Evolutionary conservation across 2,888 invertebrate genomes (phyloP).

Genomic region (Helleia helle): DNA sequence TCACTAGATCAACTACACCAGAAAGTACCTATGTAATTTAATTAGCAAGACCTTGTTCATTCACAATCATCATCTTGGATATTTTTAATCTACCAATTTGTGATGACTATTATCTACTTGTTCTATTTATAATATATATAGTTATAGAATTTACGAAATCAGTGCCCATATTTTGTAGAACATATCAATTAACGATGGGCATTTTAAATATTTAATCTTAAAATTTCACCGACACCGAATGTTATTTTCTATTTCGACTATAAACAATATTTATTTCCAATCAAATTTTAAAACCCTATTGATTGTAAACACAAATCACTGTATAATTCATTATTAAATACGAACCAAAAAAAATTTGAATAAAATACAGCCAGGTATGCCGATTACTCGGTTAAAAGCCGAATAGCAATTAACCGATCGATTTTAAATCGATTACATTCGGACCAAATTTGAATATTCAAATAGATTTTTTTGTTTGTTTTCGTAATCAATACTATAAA

Average conservation of each 20-base stretch:
- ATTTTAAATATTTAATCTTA: no score
- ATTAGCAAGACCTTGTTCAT: no score
- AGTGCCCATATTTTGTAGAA: no score
- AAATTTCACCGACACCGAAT: background rate
- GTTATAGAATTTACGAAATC: no score
- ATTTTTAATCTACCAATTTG: no score
- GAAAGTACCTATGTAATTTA: no score
- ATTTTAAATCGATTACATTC: conserved; percentile 2
- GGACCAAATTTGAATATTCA: conserved; percentile 1
- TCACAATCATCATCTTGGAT: no score
- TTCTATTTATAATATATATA: no score
- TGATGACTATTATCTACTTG: no score
- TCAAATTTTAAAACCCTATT: background rate
- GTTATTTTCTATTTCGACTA: background rate
- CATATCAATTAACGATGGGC: no score
- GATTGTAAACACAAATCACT: background rate
- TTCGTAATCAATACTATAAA: background rate
- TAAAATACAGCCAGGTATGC: background rate
- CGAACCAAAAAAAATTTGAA: background rate
- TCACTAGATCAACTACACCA: no score
- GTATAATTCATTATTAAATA: background rate
- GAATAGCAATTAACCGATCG: conserved; percentile 3
- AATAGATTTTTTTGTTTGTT: conserved; percentile 4
- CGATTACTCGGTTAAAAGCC: background rate
- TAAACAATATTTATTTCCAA: conserved; percentile 4